Evolutionary conservation across 2,113 vertebrate genomes (phyloP), one percentile per base, ranked within the genome.

Genomic region (Nothoprocta perdicaria): DNA sequence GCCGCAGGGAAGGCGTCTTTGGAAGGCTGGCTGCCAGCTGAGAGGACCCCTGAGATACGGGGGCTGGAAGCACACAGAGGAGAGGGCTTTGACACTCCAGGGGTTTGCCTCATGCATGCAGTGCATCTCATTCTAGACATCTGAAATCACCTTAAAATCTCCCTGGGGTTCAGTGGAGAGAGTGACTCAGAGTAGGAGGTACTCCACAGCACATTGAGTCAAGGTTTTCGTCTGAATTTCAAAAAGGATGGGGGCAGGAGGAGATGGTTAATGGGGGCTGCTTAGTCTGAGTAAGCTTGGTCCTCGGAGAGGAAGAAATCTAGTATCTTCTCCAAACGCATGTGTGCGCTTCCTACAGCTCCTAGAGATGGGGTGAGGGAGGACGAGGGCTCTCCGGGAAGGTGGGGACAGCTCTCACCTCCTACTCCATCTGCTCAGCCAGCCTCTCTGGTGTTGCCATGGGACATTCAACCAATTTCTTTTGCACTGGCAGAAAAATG

Each of bases 131-230:
- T 24, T 89, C 53, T 38, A 75, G 85, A 68, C 43, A 43, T 66
- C 52, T 89, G 76, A 72, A 89, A 43, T 62, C 50, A 71, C 80
- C 88, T 83, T 75, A 78, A 88, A 94, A 88, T 90, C n/a, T 65
- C 79, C 43, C 82, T 87, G 5, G 40, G 46, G 38, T 57, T 57
- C 80, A 84, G 33, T 60, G 43, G 19, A 74, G 60, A 77, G 67
- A 31, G 76, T 65, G 85, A 92, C 76, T 92, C 61, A 77, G 81
- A 62, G 31, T 2, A 14, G 22, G 71, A 89, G 27, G 74, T 89
- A 15, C 60, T 67, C 69, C 73, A 46, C 72, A 81, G 60, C 16
- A 40, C 29, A 7, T 3, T 67, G 63, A 69, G 26, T 35, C 85
- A 71, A 80, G 52, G 57, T 84, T 89, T 94, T 74, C 38, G 33